Percentiles rank a stretch among this genome's conserved stretches.
phyloP scores from a whole-genome alignment of 2,797 vertebrate species.

The Acipenser ruthenus region DNA sequence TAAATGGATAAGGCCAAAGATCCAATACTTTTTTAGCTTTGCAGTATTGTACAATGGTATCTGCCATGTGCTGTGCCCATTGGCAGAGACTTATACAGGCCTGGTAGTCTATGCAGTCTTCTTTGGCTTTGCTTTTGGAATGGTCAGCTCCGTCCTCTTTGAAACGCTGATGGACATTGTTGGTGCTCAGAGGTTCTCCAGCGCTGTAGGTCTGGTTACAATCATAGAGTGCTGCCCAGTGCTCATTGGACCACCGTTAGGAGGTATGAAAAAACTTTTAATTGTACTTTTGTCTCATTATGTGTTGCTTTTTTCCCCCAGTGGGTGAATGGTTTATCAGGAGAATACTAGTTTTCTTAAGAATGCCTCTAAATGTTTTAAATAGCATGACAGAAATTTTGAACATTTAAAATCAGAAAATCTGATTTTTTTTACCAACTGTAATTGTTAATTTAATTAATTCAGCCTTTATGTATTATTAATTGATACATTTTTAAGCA shows the following conservation, averaged over 20 bases:
- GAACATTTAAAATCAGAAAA: too few species aligned
- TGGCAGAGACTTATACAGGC: slow-evolving; percentile 70
- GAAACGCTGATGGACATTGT: slow-evolving; percentile 94
- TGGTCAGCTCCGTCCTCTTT: slow-evolving; percentile 90
- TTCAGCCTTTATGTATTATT: neutral
- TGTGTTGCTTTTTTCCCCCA: too few species aligned
- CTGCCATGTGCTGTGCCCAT: slow-evolving; percentile 81
- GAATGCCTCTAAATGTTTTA: too few species aligned
- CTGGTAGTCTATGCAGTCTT: slow-evolving; percentile 84
- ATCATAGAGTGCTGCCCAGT: slow-evolving; percentile 90
- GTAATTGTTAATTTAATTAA: too few species aligned
- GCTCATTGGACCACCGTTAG: slow-evolving; percentile 85
- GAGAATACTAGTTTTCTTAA: too few species aligned
- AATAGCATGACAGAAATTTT: too few species aligned
- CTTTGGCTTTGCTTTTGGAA: slow-evolving; percentile 93
- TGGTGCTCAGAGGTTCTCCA: slow-evolving; percentile 84
- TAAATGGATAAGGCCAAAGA: slow-evolving; percentile 72
- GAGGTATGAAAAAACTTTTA: slow-evolving; percentile 61
- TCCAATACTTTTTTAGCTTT: slow-evolving; percentile 94
- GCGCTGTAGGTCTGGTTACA: slow-evolving; percentile 87
- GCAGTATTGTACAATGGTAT: slow-evolving; percentile 84
- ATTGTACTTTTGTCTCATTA: too few species aligned
- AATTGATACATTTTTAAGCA: neutral
- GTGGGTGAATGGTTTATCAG: too few species aligned
- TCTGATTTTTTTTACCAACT: too few species aligned